Conservation (phyloP, 2,113 vertebrate species). For the Cebus imitator region DNA sequence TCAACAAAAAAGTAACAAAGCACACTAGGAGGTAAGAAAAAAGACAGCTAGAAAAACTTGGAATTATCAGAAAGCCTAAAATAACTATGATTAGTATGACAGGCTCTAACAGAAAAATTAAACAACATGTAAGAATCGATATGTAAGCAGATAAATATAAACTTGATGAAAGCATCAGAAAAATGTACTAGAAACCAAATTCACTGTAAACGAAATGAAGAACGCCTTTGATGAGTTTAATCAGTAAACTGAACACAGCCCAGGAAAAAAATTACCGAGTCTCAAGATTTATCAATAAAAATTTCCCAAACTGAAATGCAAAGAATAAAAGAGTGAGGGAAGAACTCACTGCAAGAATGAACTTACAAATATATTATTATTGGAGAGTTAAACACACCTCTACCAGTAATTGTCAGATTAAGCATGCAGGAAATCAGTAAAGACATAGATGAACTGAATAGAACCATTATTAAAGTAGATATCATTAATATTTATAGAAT, state of each 20-base stretch:
- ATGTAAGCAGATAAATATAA: background rate
- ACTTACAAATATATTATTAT: too few relatives aligned
- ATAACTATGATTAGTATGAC: background rate
- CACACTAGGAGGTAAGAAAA: background rate
- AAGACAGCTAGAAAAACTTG: background rate
- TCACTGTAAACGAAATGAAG: background rate
- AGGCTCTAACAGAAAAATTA: background rate
- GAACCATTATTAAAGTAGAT: too few relatives aligned
- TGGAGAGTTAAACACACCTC: background rate
- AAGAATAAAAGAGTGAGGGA: background rate
- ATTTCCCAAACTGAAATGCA: background rate
- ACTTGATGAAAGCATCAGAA: background rate
- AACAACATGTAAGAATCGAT: background rate
- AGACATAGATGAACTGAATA: background rate
- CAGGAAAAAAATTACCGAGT: background rate
- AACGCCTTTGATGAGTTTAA: background rate
- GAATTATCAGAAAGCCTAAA: background rate
- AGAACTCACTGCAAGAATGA: background rate
- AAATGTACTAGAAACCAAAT: background rate
- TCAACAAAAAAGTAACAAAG: background rate
- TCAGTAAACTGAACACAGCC: background rate
- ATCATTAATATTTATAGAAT: background rate
- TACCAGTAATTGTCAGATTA: background rate
- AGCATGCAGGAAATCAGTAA: background rate
- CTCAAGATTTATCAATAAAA: background rate